phyloP scores from a whole-genome alignment of 2,113 vertebrate species.

The Furnarius figulus region DNA sequence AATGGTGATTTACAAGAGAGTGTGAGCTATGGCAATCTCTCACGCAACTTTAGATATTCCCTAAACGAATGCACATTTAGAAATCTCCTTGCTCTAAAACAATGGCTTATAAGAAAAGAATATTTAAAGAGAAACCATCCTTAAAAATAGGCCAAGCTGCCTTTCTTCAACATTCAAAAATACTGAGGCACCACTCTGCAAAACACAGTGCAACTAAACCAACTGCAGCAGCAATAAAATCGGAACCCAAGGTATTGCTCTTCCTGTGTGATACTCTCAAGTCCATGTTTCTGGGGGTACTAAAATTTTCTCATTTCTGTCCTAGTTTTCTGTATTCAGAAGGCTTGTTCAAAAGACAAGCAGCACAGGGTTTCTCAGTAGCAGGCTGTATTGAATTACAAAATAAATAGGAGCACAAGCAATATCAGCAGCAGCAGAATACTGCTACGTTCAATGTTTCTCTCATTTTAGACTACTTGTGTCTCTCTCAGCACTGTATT shows the following conservation, averaged over 20 bases:
- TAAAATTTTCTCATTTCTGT: background rate
- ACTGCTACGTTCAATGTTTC: background rate
- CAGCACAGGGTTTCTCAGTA: background rate
- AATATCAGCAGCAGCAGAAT: background rate
- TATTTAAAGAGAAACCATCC: constrained; percentile 59
- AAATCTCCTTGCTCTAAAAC: constrained; percentile 65
- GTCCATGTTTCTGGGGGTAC: background rate
- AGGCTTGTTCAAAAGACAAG: background rate
- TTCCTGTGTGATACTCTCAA: background rate
- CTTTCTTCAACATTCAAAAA: background rate
- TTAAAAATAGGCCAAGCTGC: constrained; percentile 5
- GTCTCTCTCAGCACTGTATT: background rate
- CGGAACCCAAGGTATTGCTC: background rate
- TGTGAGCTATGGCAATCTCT: constrained; percentile 88
- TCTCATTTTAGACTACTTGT: background rate
- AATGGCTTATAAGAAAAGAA: background rate
- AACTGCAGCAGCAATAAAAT: background rate
- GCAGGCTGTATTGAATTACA: constrained; percentile 18
- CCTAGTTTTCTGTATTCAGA: background rate
- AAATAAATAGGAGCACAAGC: constrained; percentile 32
- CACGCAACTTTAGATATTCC: constrained; percentile 83
- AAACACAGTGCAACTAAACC: background rate
- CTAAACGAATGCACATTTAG: constrained; percentile 82
- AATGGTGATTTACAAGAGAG: constrained; percentile 90
- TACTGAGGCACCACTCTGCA: background rate